Evolutionary conservation across 2,113 vertebrate species (phyloP), one percentile per base, ranked within the genome.

Genomic region (Anoplopoma fimbria): DNA sequence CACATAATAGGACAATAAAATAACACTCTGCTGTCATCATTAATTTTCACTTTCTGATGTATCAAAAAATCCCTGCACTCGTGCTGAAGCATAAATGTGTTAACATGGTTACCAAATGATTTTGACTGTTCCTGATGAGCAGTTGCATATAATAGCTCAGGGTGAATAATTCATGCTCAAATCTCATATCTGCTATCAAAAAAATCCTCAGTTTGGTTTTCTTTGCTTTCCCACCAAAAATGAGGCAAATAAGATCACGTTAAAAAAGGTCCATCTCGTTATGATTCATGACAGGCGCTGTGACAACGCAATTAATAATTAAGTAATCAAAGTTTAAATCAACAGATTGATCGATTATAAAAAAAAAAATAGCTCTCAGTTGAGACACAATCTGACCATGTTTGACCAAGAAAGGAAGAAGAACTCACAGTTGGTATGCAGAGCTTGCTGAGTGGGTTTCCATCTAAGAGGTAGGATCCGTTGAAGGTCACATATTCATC

Each of bases 401-500:
- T 67, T 67, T 29, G 8, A 27, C 17, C 1, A 58, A 31, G 23
- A 33, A 23, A 3, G 31, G 57, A 2, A 9, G 23, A 55, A 31
- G 25, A 53, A 96, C 97, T 98, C 96, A 99, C 98, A 23, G 97
- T 99, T 81, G 98, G 98, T 91, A 99, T 99, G 84, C 98, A 99
- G 84, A 99, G 97, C 92, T 98, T 99, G 96, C 98, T 99, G 91
- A 99, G 95, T 2, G 98, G 98, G 88, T 99, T 99, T 88, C 98
- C 98, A 77, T 99, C 97, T 75, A 99, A 88, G 49, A 99, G 95
- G 92, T 99, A 99, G 1, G 98, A 99, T 63, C 98, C 98, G 53
- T 99, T 99, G 93, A 99, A 99, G 23, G 98, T 99, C 85, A 99
- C 97, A 14, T 99, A 99, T 68, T 99, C 98, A 55, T 99, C 98